Evolutionary conservation across 1,140 invertebrate species (phyloP).

Genomic region (Alviniconcha marisindica): DNA sequence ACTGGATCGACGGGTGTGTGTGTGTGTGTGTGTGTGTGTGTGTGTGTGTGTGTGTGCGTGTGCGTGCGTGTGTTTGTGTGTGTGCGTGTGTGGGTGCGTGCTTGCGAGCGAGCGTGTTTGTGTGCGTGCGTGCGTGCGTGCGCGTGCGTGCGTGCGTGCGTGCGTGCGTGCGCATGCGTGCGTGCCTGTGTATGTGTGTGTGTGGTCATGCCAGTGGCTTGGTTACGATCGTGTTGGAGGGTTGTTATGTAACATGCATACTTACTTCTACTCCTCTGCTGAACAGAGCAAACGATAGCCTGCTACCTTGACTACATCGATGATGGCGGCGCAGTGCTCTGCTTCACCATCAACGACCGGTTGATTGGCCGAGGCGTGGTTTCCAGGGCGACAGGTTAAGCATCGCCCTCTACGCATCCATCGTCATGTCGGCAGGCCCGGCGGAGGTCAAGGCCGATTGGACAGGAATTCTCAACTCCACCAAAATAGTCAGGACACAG

Average conservation of each 20-base stretch:
- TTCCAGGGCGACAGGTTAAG: conserved; percentile 19
- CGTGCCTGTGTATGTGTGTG: not conserved
- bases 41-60: not conserved
- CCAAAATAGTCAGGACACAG: conserved; percentile 31
- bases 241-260: not conserved
- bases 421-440: conserved; percentile 44
- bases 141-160: not conserved
- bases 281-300: conserved; percentile 37
- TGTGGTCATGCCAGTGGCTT: too few relatives aligned
- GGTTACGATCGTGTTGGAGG: not conserved
- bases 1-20: too few relatives aligned
- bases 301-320: conserved; percentile 48
- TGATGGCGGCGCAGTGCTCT: conserved; percentile 39
- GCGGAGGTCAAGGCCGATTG: conserved; percentile 42
- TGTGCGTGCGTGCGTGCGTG: too few relatives aligned
- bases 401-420: conserved; percentile 38
- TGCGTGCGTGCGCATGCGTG: not conserved
- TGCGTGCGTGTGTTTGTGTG: too few relatives aligned
- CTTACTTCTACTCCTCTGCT: not conserved
- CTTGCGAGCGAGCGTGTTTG: too few relatives aligned
- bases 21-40: too few relatives aligned
- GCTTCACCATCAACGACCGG: conserved; percentile 37
- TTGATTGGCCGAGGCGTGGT: conserved; percentile 48
- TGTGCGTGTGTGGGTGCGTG: too few relatives aligned
- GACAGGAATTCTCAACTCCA: conserved; percentile 45